phyloP scores from a whole-genome alignment of 2,113 vertebrate genomes.

The Speoplatyrhinus poulsoni region DNA sequence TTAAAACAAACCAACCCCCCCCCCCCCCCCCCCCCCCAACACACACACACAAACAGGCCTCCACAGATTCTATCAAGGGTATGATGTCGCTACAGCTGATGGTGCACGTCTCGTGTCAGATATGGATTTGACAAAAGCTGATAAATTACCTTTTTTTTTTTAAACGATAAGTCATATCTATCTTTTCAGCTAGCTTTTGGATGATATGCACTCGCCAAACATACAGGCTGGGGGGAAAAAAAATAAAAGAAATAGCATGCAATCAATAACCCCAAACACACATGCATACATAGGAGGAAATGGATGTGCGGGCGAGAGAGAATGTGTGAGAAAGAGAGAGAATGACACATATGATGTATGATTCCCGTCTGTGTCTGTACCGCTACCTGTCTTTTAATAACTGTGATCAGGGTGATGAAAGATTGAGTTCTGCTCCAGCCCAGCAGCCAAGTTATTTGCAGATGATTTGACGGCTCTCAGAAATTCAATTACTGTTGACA shows the following conservation, averaged over 20 bases:
- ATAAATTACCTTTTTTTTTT: constrained; percentile 67
- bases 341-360: constrained; percentile 36
- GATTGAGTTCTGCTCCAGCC: not conserved
- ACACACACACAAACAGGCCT: constrained; percentile 22
- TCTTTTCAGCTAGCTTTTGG: constrained; percentile 50
- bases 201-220: not conserved
- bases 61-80: constrained; percentile 56
- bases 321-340: not conserved
- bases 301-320: no score
- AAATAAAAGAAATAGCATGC: constrained; percentile 27
- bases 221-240: not conserved
- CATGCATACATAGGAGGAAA: constrained; percentile 8
- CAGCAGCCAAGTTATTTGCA: constrained; percentile 20
- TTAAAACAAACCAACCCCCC: no score
- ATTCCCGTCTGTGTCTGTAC: not conserved
- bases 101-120: constrained; percentile 47
- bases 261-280: constrained; percentile 39
- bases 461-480: constrained; percentile 39
- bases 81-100: constrained; percentile 32
- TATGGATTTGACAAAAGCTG: constrained; percentile 69
- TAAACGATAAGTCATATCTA: constrained; percentile 60
- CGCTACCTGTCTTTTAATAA: constrained; percentile 32
- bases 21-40: no score
- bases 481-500: constrained; percentile 62
- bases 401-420: constrained; percentile 24